A percentile compares a stretch with the other conserved stretches of the same genome.
Evolutionary conservation across 2,888 invertebrate genomes (phyloP).

Genomic region (Boloria euphrosyne): DNA sequence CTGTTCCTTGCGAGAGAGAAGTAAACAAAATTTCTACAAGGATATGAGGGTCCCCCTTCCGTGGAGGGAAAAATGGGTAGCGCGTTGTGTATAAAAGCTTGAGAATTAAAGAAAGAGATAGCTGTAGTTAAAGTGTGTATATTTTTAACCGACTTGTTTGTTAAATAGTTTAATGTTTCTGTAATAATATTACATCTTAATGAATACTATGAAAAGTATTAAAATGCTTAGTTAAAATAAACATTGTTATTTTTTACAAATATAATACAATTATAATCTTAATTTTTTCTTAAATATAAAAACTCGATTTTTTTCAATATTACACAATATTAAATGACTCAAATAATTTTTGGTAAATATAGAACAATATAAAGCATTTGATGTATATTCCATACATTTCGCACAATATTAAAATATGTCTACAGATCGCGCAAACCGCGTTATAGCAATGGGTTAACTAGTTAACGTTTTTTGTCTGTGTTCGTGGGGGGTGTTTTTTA

Average conservation of each 20-base stretch:
- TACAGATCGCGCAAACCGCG: slow-evolving; percentile 16
- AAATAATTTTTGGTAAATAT: too few species aligned
- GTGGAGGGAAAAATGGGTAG: slow-evolving; percentile 35
- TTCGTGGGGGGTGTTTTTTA: slow-evolving; percentile 61
- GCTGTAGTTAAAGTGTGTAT: too few species aligned
- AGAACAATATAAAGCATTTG: not conserved
- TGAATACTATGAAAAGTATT: too few species aligned
- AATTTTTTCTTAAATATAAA: too few species aligned
- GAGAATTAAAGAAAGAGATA: slow-evolving; percentile 3
- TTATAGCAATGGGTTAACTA: slow-evolving; percentile 46
- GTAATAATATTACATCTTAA: too few species aligned
- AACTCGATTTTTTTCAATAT: too few species aligned
- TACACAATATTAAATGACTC: too few species aligned
- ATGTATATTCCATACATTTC: not conserved
- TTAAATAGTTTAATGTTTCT: too few species aligned
- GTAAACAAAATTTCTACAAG: slow-evolving; percentile 82
- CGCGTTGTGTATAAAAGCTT: slow-evolving; percentile 1
- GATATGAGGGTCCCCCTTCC: slow-evolving; percentile 67
- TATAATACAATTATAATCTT: too few species aligned
- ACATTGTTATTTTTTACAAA: too few species aligned
- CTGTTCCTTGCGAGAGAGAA: slow-evolving; percentile 77
- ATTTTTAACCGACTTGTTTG: too few species aligned
- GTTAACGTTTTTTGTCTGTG: slow-evolving; percentile 78
- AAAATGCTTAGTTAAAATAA: too few species aligned
- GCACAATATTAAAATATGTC: not conserved